These are phyloP conservation scores for Danaus melanippus DNA, from an alignment of 1,140 invertebrate genomes.

Conservation along the genomic window DNA sequence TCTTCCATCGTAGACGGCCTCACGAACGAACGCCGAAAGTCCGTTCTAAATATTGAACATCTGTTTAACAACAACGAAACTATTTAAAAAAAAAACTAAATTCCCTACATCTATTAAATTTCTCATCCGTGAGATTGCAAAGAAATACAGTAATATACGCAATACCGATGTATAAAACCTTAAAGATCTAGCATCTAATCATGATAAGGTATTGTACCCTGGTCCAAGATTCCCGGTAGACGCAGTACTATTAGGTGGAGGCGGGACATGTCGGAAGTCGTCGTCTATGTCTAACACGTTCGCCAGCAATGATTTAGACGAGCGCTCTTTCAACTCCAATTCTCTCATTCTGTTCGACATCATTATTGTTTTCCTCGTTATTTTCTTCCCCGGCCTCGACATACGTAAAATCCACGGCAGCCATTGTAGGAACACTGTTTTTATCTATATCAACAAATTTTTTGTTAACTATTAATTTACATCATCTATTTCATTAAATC, in stretches of 20 bases:
- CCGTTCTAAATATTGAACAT: constrained; percentile 66
- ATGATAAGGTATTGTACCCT: constrained; percentile 45
- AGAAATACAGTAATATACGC: too few relatives aligned
- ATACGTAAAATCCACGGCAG: constrained; percentile 95
- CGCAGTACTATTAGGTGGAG: constrained; percentile 70
- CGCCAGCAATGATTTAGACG: constrained; percentile 92
- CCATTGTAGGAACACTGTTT: constrained; percentile 95
- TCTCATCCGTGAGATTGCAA: too few relatives aligned
- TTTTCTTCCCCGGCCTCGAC: constrained; percentile 94
- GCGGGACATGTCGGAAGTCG: constrained; percentile 82
- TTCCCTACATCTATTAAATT: too few relatives aligned
- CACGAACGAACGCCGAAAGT: constrained; percentile 73
- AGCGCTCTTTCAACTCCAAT: constrained; percentile 91
- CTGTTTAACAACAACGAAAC: constrained; percentile 27
- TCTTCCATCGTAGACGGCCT: constrained; percentile 75
- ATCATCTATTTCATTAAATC: too few relatives aligned
- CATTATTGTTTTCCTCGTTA: constrained; percentile 91
- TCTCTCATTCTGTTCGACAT: constrained; percentile 91
- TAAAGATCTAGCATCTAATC: too few relatives aligned
- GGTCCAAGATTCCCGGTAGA: constrained; percentile 70
- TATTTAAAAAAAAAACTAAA: background rate
- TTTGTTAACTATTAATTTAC: background rate
- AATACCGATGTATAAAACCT: too few relatives aligned
- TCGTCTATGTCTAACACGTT: constrained; percentile 97
- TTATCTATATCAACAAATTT: constrained; percentile 78